These are phyloP conservation scores for Vanessa tameamea DNA, from an alignment of 1,140 invertebrate genomes.

Conservation along the genomic window DNA sequence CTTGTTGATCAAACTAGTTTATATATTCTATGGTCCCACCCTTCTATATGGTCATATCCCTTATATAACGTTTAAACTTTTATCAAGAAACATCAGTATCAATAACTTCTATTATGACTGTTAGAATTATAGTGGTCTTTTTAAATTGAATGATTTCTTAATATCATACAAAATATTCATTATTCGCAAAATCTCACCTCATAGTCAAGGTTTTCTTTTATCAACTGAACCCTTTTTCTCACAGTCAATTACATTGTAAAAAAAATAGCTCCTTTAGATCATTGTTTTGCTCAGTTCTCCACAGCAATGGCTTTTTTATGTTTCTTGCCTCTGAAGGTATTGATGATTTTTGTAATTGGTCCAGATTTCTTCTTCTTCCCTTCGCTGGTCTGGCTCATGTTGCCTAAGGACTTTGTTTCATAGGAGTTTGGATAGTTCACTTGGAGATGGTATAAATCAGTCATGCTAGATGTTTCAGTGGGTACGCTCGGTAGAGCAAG, in stretches of 20 bases:
- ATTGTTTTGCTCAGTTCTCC: background rate
- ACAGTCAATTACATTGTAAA: background rate
- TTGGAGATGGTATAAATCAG: conserved; percentile 28
- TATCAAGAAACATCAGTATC: too few relatives aligned
- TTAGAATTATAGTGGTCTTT: too few relatives aligned
- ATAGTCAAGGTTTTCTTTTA: background rate
- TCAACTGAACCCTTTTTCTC: background rate
- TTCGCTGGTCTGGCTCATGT: conserved; percentile 36
- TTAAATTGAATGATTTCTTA: too few relatives aligned
- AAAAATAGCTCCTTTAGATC: background rate
- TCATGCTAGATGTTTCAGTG: conserved; percentile 35
- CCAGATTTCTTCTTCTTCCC: conserved; percentile 47
- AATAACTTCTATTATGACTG: too few relatives aligned
- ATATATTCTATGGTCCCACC: too few relatives aligned
- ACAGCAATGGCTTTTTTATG: conserved; percentile 19
- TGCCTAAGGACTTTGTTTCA: conserved; percentile 47
- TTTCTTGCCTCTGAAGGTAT: conserved; percentile 29
- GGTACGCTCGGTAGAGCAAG: conserved; percentile 37
- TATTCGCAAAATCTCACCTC: too few relatives aligned
- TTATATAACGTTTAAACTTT: too few relatives aligned
- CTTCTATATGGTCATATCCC: too few relatives aligned
- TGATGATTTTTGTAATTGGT: conserved; percentile 21
- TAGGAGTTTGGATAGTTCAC: conserved; percentile 13
- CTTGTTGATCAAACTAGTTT: too few relatives aligned
- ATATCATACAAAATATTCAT: too few relatives aligned